These are phyloP conservation scores for Belgica antarctica DNA, from an alignment of 2,888 invertebrate species.

Conservation along the genomic window DNA sequence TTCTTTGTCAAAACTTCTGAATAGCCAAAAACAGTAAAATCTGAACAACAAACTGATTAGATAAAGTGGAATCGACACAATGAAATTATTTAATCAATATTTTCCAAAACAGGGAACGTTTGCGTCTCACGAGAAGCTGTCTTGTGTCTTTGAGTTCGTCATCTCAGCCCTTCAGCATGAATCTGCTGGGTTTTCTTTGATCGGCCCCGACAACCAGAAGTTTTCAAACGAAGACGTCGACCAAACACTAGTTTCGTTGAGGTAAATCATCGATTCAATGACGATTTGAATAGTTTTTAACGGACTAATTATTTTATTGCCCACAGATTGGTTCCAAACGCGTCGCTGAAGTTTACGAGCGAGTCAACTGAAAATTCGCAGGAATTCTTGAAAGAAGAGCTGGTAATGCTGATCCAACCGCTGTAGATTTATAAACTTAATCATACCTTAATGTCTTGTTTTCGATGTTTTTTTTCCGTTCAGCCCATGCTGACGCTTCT, in stretches of 20 bases:
- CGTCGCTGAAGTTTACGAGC: slow-evolving; percentile 74
- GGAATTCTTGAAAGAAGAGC: slow-evolving; percentile 73
- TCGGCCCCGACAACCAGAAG: slow-evolving; percentile 66
- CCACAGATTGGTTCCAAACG: slow-evolving; percentile 76
- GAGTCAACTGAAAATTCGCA: slow-evolving; percentile 56
- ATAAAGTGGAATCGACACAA: not conserved
- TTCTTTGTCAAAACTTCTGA: no score
- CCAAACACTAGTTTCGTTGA: slow-evolving; percentile 69
- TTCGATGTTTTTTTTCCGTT: not conserved
- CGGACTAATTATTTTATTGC: not conserved
- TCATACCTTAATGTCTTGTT: not conserved
- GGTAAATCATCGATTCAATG: slow-evolving; percentile 47
- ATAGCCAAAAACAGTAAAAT: no score
- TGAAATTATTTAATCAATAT: not conserved
- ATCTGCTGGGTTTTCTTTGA: slow-evolving; percentile 69
- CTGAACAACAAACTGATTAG: no score
- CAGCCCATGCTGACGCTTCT: not conserved
- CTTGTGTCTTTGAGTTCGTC: slow-evolving; percentile 74
- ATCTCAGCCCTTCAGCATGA: slow-evolving; percentile 70
- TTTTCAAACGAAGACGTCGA: slow-evolving; percentile 65
- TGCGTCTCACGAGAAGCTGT: slow-evolving; percentile 75
- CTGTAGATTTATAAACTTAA: slow-evolving; percentile 48
- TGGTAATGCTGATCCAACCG: slow-evolving; percentile 66
- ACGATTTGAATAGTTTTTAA: not conserved
- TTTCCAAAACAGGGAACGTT: slow-evolving; percentile 74